These are phyloP conservation scores for Melospiza melodia DNA, from an alignment of 2,113 vertebrate genomes.

Conservation along the genomic window DNA sequence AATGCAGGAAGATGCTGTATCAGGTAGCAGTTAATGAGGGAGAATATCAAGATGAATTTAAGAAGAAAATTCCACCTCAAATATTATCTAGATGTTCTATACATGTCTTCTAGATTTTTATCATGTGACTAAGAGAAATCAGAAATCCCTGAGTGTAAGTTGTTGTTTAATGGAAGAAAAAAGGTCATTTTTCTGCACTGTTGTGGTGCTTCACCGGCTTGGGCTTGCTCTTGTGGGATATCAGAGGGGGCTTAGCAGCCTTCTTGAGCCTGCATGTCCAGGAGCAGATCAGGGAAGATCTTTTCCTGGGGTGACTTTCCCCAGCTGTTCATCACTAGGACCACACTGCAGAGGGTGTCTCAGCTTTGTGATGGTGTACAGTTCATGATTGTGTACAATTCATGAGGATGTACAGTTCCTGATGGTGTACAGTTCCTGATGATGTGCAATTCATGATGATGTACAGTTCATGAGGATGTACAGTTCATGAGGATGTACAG, in stretches of 20 bases:
- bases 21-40: neutral
- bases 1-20: neutral
- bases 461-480: neutral
- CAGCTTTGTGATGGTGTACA: neutral
- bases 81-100: neutral
- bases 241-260: neutral
- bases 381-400: neutral
- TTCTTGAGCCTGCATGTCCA: neutral
- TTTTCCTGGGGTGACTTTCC: neutral
- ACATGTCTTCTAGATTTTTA: neutral
- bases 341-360: neutral
- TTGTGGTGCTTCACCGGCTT: neutral
- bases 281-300: neutral
- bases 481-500: neutral
- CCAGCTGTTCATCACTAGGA: neutral
- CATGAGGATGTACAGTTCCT: rapidly evolving
- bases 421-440: neutral
- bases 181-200: neutral
- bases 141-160: neutral
- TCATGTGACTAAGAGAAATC: neutral
- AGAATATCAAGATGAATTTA: neutral
- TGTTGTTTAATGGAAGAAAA: neutral
- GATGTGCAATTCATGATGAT: neutral
- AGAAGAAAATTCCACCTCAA: neutral
- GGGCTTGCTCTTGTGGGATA: neutral